Base-by-base conservation (phyloP, 2,113 vertebrate species). In the Crotophaga sulcirostris region DNA sequence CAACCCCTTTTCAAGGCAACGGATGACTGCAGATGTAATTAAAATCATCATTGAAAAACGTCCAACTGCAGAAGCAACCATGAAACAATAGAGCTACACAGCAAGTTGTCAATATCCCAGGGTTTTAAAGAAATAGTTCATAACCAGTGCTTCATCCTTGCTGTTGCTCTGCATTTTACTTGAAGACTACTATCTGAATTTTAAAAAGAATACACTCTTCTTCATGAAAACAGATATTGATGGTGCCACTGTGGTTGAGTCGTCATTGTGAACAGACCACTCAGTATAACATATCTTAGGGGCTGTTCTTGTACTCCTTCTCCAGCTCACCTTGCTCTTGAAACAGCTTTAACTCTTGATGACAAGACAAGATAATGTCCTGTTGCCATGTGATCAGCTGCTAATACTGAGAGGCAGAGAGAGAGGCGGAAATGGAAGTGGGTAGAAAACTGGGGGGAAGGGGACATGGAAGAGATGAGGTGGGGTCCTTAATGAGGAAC, bases 21-120 rank as follows among this genome's bases (percentile, higher is more conserved):
- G 70, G 33, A 82, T 36, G 42, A 89, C 31, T 23, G 45, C 16
- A 79, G 62, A 72, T 56, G 36, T 82, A 96, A 93, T 68, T 44
- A 78, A 93, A 89, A 87, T 55, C 15, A 55, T 75, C 54, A 91
- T 3, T 16, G 34, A 77, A 88, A 93, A 74, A 79, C 3, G 31
- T 72, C 10, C 0, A 0, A 21, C 21, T 68, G 56, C 38, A 89
- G 70, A 84, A 42, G 18, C 10, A 5, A 76, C 24, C 31, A 64
- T 2, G 23, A 68, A 69, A 85, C 24, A 82, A 78, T 17, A 59
- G 29, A 66, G 23, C 44, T 45, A 82, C 21, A 83, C 4, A 31
- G 1, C 8, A 83, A 73, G 20, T 33, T 80, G 44, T 42, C 70
- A 60, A 11, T 80, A 64, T 40, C 4, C 14, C 13, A 55, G 1